These are phyloP conservation scores for Gastrophryne carolinensis DNA, from an alignment of 2,797 vertebrate genomes.

Conservation along the genomic window DNA sequence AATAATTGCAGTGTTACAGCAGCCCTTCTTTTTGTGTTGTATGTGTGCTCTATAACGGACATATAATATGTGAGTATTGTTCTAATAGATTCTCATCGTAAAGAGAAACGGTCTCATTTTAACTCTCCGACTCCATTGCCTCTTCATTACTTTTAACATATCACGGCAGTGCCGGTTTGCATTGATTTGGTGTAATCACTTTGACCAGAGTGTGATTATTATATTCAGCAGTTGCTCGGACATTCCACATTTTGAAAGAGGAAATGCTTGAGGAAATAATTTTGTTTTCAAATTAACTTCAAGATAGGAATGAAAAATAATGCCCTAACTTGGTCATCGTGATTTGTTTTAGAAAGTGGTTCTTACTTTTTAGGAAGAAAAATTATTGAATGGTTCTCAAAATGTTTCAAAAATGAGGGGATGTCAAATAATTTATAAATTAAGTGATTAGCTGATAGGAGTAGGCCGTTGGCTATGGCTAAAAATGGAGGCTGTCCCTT, in stretches of 20 bases:
- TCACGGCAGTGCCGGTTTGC: constrained; percentile 14
- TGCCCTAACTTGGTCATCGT: background rate
- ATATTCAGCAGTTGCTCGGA: background rate
- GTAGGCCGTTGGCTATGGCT: background rate
- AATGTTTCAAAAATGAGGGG: background rate
- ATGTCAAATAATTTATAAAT: background rate
- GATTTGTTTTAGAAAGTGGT: background rate
- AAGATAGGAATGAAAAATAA: background rate
- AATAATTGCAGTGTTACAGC: constrained; percentile 13
- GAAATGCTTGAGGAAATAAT: too few relatives aligned
- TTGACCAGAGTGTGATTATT: background rate
- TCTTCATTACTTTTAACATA: constrained; percentile 21
- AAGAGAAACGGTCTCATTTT: constrained; percentile 17
- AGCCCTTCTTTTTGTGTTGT: constrained; percentile 8
- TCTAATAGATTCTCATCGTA: constrained; percentile 26
- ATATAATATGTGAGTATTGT: background rate
- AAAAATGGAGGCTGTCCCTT: background rate
- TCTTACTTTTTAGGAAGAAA: background rate
- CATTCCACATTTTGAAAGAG: background rate
- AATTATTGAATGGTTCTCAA: background rate
- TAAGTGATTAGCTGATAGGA: background rate
- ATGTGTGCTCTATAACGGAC: background rate
- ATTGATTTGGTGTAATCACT: background rate
- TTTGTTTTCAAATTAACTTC: too few relatives aligned
- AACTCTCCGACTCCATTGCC: background rate